Conservation (phyloP, 2,888 invertebrate genomes). For the Leptura quadrifasciata region DNA sequence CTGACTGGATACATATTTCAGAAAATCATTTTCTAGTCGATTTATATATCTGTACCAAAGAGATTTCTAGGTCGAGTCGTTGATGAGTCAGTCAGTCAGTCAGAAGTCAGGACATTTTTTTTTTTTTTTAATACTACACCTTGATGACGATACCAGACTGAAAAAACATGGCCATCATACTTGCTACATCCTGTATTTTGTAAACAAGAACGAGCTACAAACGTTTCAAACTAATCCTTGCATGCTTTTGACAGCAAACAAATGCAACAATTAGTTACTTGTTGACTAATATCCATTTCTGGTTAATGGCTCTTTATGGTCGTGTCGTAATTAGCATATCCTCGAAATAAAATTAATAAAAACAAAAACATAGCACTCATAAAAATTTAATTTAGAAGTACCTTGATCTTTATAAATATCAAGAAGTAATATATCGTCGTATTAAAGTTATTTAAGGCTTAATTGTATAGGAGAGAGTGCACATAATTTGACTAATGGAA, state of each 20-base stretch:
- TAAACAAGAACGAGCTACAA: no score
- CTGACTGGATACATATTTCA: no score
- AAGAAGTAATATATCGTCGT: conserved; percentile 13
- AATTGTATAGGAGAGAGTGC: not conserved
- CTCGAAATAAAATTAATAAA: conserved; percentile 15
- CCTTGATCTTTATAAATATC: conserved; percentile 18
- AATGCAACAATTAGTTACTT: not conserved
- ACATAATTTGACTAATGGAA: conserved; percentile 7
- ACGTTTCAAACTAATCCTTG: not conserved
- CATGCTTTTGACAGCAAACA: conserved; percentile 4
- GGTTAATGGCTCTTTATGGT: not conserved
- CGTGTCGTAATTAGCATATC: not conserved
- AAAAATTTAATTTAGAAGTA: conserved; percentile 6
- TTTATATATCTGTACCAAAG: no score
- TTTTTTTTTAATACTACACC: no score
- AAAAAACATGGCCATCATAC: no score
- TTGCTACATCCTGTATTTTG: not conserved
- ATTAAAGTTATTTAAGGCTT: not conserved
- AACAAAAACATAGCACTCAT: not conserved
- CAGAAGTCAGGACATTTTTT: no score
- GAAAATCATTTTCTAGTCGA: no score
- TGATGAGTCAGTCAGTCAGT: no score
- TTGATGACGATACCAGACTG: no score
- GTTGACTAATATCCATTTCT: not conserved
- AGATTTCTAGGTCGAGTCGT: no score